phyloP scores from a whole-genome alignment of 2,113 vertebrate species.

The Martes martes region DNA sequence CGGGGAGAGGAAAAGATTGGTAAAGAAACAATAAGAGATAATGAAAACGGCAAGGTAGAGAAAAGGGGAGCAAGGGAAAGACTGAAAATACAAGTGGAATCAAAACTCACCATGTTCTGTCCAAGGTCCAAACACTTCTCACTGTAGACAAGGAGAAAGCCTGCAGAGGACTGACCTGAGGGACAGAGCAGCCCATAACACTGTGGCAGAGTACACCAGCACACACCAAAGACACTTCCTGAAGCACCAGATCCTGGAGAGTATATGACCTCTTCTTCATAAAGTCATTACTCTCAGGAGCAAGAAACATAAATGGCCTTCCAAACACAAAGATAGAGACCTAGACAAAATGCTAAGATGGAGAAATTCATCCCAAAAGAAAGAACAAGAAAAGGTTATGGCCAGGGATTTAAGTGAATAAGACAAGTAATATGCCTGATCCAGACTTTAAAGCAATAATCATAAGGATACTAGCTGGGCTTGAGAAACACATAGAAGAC shows the following conservation, averaged over 20 bases:
- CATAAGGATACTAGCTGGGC: not conserved
- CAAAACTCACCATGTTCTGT: not conserved
- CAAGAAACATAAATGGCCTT: not conserved
- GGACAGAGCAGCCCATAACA: not conserved
- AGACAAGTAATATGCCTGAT: not conserved
- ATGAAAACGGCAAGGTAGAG: not conserved
- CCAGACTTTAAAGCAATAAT: not conserved
- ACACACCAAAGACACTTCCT: not conserved
- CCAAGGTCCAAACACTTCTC: not conserved
- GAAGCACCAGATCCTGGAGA: not conserved
- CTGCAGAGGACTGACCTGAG: not conserved
- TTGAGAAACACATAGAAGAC: not conserved
- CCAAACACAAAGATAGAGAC: not conserved
- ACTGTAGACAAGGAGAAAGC: not conserved
- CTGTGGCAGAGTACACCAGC: not conserved
- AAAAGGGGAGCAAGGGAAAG: too few species aligned
- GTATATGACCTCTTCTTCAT: not conserved
- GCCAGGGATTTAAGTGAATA: not conserved
- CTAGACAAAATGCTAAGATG: not conserved
- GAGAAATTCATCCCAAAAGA: not conserved
- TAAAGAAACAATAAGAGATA: not conserved
- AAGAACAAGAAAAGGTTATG: not conserved
- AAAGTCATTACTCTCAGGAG: not conserved
- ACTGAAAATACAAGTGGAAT: not conserved
- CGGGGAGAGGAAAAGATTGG: not conserved